Conservation (phyloP, 2,888 invertebrate genomes). For the Xylophagus ater region DNA sequence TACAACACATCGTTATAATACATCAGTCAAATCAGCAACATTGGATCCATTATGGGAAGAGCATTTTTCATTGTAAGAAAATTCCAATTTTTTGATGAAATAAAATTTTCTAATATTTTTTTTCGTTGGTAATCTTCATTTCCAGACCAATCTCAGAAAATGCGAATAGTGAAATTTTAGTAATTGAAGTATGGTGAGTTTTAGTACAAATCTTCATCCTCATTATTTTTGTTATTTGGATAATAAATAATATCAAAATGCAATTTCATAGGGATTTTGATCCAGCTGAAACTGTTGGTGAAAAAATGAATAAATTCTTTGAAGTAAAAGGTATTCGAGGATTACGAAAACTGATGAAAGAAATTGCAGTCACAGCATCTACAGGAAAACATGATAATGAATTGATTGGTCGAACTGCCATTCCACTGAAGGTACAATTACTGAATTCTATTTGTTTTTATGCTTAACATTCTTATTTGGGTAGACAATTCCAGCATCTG, state of each 20-base stretch:
- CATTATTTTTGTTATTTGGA: too few species aligned
- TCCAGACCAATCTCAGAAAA: constrained; percentile 59
- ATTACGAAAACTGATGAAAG: constrained; percentile 72
- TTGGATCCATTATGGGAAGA: constrained; percentile 94
- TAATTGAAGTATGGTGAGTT: constrained; percentile 70
- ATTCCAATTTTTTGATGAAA: constrained; percentile 4
- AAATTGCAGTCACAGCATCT: constrained; percentile 87
- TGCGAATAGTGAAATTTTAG: constrained; percentile 59
- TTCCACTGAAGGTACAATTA: constrained; percentile 63
- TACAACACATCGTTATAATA: constrained; percentile 68
- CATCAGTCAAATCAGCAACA: constrained; percentile 82
- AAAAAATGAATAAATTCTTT: constrained; percentile 75
- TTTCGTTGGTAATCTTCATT: constrained; percentile 26
- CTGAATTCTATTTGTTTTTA: constrained; percentile 1
- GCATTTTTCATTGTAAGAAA: constrained; percentile 85
- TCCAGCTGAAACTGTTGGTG: constrained; percentile 77
- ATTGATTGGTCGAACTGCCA: constrained; percentile 78
- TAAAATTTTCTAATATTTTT: constrained; percentile 10
- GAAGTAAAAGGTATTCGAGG: constrained; percentile 80
- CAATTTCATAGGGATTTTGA: constrained; percentile 66
- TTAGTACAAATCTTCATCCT: too few species aligned
- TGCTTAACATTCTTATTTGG: constrained; percentile 23
- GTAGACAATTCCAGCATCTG: constrained; percentile 88
- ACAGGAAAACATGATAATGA: constrained; percentile 93
- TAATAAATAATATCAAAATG: too few species aligned